phyloP scores from a whole-genome alignment of 2,888 invertebrate species.

The Philhelius pedissequus region DNA sequence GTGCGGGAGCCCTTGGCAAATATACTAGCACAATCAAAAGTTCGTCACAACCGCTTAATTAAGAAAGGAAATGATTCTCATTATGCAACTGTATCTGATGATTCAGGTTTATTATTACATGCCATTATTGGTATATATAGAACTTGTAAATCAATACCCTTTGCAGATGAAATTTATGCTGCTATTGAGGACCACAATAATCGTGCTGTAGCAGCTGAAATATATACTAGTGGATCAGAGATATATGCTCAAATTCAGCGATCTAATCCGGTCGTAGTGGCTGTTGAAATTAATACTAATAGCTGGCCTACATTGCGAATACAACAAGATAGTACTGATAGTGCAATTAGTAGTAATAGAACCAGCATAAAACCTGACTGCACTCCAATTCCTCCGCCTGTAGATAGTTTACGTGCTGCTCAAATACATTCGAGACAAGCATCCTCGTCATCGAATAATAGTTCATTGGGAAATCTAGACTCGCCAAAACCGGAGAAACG shows the following conservation, averaged over 20 bases:
- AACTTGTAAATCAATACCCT: neutral
- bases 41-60: constrained; percentile 78
- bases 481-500: constrained; percentile 94
- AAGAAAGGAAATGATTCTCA: constrained; percentile 82
- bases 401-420: constrained; percentile 82
- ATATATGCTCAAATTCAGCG: constrained; percentile 92
- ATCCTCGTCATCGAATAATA: constrained; percentile 84
- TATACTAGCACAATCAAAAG: constrained; percentile 84
- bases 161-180: constrained; percentile 91
- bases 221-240: constrained; percentile 89
- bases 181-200: constrained; percentile 88
- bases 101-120: constrained; percentile 85
- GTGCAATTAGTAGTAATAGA: constrained; percentile 25
- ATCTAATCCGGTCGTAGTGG: constrained; percentile 77
- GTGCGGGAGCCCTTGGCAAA: constrained; percentile 92
- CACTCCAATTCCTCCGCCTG: constrained; percentile 80
- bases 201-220: constrained; percentile 80
- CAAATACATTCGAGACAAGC: constrained; percentile 80
- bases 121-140: neutral
- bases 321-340: constrained; percentile 52
- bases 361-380: constrained; percentile 40
- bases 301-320: constrained; percentile 56
- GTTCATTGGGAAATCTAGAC: constrained; percentile 87
- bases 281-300: constrained; percentile 77
- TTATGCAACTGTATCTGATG: constrained; percentile 95